These are phyloP conservation scores for Vanessa cardui DNA, from an alignment of 2,888 invertebrate genomes.

Conservation along the genomic window DNA sequence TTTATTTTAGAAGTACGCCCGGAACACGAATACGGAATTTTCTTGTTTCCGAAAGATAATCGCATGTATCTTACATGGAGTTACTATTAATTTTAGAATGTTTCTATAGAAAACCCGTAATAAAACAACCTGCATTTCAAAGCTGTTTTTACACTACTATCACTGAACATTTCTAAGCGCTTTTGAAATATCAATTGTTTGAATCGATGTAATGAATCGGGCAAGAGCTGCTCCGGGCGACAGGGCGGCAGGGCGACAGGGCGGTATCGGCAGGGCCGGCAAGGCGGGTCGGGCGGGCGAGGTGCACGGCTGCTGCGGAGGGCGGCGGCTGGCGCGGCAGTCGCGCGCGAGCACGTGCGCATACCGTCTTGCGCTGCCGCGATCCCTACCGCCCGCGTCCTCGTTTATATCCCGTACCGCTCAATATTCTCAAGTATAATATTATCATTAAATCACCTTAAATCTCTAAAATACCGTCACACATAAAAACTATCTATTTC, in stretches of 20 bases:
- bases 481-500: constrained; percentile 1
- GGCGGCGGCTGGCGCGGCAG: constrained; percentile 66
- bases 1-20: too few relatives aligned
- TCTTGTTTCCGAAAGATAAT: too few relatives aligned
- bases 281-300: constrained; percentile 61
- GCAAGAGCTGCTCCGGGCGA: constrained; percentile 46
- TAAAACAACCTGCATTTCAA: not conserved
- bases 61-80: too few relatives aligned
- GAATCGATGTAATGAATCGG: constrained; percentile 55
- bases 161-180: constrained; percentile 40
- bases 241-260: constrained; percentile 39
- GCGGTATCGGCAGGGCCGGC: constrained; percentile 50
- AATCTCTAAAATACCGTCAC: constrained; percentile 6
- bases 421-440: constrained; percentile 55
- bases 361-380: constrained; percentile 66
- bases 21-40: too few relatives aligned
- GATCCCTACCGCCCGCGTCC: constrained; percentile 55
- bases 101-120: not conserved
- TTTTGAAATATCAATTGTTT: constrained; percentile 47
- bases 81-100: too few relatives aligned
- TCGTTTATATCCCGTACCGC: constrained; percentile 52
- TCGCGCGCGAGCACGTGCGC: constrained; percentile 78
- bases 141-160: not conserved
- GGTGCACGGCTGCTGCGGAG: constrained; percentile 60
- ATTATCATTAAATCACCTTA: constrained; percentile 26